Conservation (phyloP, 2,113 vertebrate genomes). For the Corythaixoides concolor region DNA sequence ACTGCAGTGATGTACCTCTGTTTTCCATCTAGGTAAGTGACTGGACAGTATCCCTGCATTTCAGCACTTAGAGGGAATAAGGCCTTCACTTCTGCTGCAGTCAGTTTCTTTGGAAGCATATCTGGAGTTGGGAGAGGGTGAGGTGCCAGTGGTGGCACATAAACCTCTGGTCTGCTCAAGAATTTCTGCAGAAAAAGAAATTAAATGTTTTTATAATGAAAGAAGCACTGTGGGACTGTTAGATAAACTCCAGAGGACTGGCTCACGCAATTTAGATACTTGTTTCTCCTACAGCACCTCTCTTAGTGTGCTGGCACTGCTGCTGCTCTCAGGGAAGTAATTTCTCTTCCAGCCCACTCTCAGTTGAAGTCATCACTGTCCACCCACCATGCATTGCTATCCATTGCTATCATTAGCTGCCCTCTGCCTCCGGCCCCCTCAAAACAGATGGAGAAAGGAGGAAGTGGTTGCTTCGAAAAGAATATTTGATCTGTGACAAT, state of each 20-base stretch:
- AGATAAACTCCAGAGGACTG: not conserved
- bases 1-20: constrained; percentile 78
- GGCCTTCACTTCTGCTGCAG: constrained; percentile 77
- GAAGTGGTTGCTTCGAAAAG: not conserved
- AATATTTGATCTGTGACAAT: not conserved
- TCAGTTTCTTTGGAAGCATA: constrained; percentile 83
- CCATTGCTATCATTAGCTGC: not conserved
- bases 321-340: not conserved
- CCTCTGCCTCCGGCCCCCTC: not conserved
- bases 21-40: constrained; percentile 89
- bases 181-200: constrained; percentile 80
- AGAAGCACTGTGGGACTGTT: not conserved
- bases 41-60: constrained; percentile 91
- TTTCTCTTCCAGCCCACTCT: not conserved
- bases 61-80: constrained; percentile 83
- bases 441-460: not conserved
- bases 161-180: constrained; percentile 82
- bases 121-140: constrained; percentile 77
- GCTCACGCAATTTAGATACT: not conserved
- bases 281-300: not conserved
- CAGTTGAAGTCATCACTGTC: not conserved
- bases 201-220: not conserved
- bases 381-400: not conserved
- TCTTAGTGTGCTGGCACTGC: not conserved
- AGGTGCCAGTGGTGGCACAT: constrained; percentile 82